Percentiles rank a stretch among this genome's conserved stretches.
Conservation (phyloP, 2,888 invertebrate genomes). For the Archips xylosteana region DNA sequence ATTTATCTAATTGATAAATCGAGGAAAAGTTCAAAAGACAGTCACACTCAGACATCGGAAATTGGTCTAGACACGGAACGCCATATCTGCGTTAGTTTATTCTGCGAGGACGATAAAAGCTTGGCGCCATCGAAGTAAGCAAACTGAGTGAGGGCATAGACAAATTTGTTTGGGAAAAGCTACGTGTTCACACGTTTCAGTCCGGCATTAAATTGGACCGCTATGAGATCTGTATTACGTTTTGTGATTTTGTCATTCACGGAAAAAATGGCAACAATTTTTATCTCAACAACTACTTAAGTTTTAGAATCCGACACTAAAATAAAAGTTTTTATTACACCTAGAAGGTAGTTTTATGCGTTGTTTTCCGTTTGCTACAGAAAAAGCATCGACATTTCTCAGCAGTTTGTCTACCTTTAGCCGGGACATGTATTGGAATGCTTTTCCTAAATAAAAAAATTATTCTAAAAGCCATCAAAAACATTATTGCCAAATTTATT, state of each 20-base stretch:
- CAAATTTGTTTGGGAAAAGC: slow-evolving; percentile 69
- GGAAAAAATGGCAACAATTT: background rate
- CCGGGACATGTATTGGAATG: background rate
- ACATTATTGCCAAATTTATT: too few species aligned
- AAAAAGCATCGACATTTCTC: background rate
- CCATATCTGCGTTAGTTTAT: slow-evolving; percentile 48
- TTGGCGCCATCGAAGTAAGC: slow-evolving; percentile 69
- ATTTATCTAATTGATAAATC: background rate
- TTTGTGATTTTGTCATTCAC: slow-evolving; percentile 16
- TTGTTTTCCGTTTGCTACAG: background rate
- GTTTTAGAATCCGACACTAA: slow-evolving; percentile 4
- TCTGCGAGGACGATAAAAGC: slow-evolving; percentile 65
- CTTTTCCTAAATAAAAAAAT: background rate
- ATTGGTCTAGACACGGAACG: slow-evolving; percentile 3
- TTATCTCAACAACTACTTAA: background rate
- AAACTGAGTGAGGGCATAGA: slow-evolving; percentile 66
- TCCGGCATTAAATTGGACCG: slow-evolving; percentile 59
- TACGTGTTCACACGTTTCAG: slow-evolving; percentile 63
- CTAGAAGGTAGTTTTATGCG: slow-evolving; percentile 2
- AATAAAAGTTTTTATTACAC: slow-evolving; percentile 14
- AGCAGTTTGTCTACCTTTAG: background rate
- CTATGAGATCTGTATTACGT: slow-evolving; percentile 49
- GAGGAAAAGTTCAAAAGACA: background rate
- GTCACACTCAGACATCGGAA: background rate
- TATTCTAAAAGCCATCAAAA: background rate